Evolutionary conservation across 2,797 vertebrate species (phyloP), one percentile per base, ranked within the genome.

Genomic region (Mormyrops attenuatus): DNA sequence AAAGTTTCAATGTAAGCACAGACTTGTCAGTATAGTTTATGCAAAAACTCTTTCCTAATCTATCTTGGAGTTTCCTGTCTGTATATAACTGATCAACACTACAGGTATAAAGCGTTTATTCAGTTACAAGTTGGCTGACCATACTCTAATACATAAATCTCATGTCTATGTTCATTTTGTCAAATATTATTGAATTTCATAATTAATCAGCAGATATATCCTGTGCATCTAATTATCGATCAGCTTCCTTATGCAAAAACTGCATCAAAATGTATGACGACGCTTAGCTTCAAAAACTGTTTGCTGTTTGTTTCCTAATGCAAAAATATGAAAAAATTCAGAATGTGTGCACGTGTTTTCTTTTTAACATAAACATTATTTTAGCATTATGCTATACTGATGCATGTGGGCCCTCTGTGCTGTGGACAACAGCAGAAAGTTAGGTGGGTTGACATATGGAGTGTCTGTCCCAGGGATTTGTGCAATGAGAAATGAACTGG

Each of bases 51-150:
- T 69, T 69, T 66, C 26, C 22, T 15, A 69, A 69, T 69, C 26
- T 13, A 15, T 34, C 63, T 34, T 69, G 63, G 26, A 5, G 11
- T 69, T 69, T 69, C 4, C 63, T 15, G 26, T 34, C 3, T 34
- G 26, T 5, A 69, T 15, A 34, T 69, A 11, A 63, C 57, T 1
- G 2, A 63, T 26, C 22, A 5, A 63, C 60, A 63, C 63, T 30
- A 4, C 63, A 66, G 0, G 3, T 34, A 69, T 15, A 34, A 15
- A 34, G 26, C 11, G 2, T 41, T 49, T 89, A 91, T 94, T 88
- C 92, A 98, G 97, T 92, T 96, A 96, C 92, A 96, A 95, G 47
- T 92, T 97, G 85, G 94, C 91, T 0, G 94, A 97, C 85, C 90
- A 91, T 2, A 96, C 96, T 17, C 95, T 94, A 3, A 95, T 41